These are phyloP conservation scores for Euzetes globulus DNA, from an alignment of 2,888 invertebrate species.

Conservation along the genomic window DNA sequence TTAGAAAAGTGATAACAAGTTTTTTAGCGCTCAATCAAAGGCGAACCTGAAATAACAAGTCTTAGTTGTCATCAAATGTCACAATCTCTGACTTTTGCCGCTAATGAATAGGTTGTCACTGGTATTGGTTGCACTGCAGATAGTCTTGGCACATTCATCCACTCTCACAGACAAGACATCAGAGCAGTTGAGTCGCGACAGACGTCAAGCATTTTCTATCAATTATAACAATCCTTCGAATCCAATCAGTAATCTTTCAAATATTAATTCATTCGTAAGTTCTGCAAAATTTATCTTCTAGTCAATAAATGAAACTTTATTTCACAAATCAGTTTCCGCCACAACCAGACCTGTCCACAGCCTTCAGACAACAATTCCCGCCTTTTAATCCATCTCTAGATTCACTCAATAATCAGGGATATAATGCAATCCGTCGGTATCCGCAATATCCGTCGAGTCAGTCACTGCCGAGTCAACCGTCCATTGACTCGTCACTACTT, in stretches of 20 bases:
- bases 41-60: no score
- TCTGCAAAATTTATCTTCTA: background rate
- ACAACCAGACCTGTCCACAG: background rate
- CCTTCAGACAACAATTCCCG: constrained; percentile 1
- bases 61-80: no score
- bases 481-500: background rate
- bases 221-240: background rate
- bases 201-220: background rate
- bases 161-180: background rate
- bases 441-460: constrained; percentile 34
- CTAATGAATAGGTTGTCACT: background rate
- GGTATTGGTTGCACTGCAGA: background rate
- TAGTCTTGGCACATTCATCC: background rate
- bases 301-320: background rate
- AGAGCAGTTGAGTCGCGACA: background rate
- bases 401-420: background rate
- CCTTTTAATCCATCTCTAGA: background rate
- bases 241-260: background rate
- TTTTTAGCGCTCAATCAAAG: no score
- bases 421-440: constrained; percentile 32
- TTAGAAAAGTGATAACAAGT: no score
- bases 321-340: background rate
- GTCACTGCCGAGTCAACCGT: constrained; percentile 14
- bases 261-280: constrained; percentile 2
- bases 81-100: no score